A percentile compares a stretch with the other conserved stretches of the same genome.
Conservation (phyloP, 2,888 invertebrate genomes). For the Mythimna lalbum region DNA sequence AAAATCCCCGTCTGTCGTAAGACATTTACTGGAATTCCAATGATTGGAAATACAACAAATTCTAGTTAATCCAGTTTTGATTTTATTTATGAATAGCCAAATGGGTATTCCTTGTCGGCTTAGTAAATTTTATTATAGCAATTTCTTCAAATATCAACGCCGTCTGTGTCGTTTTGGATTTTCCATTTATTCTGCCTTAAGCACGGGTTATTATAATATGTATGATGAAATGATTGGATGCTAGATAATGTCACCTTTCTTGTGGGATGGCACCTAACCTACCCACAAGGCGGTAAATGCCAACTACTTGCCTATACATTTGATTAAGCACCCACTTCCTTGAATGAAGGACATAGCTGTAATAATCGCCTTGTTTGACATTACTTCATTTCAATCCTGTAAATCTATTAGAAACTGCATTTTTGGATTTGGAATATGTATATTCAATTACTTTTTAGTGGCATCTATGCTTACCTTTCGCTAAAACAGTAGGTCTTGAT, state of each 20-base stretch:
- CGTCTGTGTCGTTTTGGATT: background rate
- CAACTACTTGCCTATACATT: conserved; percentile 42
- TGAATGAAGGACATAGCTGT: conserved; percentile 27
- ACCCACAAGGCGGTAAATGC: conserved; percentile 37
- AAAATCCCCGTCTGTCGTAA: conserved; percentile 47
- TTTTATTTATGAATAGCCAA: conserved; percentile 28
- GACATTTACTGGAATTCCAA: conserved; percentile 25
- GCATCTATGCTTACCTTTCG: no score
- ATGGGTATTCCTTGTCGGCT: conserved; percentile 19
- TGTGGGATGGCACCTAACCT: conserved; percentile 39
- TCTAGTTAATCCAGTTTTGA: conserved; percentile 48
- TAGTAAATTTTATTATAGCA: background rate
- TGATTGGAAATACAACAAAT: conserved; percentile 34
- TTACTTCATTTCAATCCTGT: conserved; percentile 4
- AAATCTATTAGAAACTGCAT: background rate
- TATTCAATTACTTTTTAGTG: no score
- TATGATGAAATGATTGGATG: conserved; percentile 30
- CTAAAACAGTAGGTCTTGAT: background rate
- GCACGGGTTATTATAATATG: conserved; percentile 18
- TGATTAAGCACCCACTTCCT: conserved; percentile 34
- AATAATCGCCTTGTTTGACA: conserved; percentile 28
- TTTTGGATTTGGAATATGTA: background rate
- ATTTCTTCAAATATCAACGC: conserved; percentile 9
- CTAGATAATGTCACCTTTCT: conserved; percentile 50
- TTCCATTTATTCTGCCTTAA: conserved; percentile 10